Percentiles rank a stretch among this genome's conserved stretches.
Conservation (phyloP, 2,113 vertebrate genomes). For the Myotis davidii region DNA sequence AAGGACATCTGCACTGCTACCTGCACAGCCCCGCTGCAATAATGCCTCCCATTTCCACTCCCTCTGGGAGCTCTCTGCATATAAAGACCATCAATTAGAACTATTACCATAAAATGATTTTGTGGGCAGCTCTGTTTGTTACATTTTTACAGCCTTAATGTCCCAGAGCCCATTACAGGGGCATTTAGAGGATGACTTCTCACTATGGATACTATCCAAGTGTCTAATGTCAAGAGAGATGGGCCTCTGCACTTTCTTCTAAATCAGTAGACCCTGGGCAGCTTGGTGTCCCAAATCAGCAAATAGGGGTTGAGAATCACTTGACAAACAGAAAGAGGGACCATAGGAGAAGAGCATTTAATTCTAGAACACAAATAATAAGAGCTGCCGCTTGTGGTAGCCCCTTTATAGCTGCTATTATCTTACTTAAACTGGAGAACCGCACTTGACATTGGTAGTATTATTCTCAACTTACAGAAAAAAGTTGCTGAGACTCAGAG, state of each 20-base stretch:
- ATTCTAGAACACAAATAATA: neutral
- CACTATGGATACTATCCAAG: neutral
- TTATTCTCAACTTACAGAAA: neutral
- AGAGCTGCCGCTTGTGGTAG: neutral
- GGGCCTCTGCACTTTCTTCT: neutral
- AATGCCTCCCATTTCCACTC: neutral
- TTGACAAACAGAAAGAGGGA: neutral
- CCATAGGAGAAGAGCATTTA: neutral
- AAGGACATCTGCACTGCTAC: constrained; percentile 44
- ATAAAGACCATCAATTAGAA: constrained; percentile 44
- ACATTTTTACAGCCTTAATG: constrained; percentile 58
- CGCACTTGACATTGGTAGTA: neutral
- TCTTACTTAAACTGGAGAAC: neutral
- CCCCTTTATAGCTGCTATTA: neutral
- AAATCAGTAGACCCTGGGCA: neutral
- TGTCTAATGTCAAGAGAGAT: neutral
- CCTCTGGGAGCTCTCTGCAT: neutral
- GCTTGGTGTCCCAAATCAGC: neutral
- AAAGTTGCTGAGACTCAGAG: neutral
- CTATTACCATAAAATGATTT: neutral
- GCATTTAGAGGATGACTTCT: constrained; percentile 38
- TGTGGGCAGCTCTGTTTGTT: constrained; percentile 9
- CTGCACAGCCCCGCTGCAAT: neutral
- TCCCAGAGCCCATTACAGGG: neutral
- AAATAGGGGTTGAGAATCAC: neutral